Conservation (phyloP, 2,797 vertebrate species). For the Coregonus suidteri region DNA sequence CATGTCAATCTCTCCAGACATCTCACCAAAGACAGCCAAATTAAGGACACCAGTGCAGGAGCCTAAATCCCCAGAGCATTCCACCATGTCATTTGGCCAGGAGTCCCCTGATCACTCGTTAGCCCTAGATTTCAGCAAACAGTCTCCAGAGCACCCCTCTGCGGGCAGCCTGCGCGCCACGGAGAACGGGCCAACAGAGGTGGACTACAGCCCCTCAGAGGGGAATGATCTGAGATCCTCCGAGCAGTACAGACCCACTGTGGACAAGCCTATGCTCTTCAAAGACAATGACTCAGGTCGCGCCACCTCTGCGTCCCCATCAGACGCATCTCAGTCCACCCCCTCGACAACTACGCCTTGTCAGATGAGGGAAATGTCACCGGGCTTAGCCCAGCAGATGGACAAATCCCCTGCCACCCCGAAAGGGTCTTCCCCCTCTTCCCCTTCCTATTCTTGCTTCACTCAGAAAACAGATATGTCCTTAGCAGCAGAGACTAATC, state of each 20-base stretch:
- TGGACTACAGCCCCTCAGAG: conserved; percentile 90
- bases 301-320: conserved; percentile 86
- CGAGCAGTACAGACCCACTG: conserved; percentile 63
- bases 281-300: conserved; percentile 83
- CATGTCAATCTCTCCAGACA: conserved; percentile 97
- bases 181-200: conserved; percentile 94
- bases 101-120: conserved; percentile 94
- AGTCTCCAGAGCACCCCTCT: conserved; percentile 88
- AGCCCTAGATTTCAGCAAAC: conserved; percentile 91
- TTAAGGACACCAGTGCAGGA: conserved; percentile 79
- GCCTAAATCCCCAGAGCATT: conserved; percentile 87
- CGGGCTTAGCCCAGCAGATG: conserved; percentile 47
- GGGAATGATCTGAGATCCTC: conserved; percentile 72
- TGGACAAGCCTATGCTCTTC: conserved; percentile 80
- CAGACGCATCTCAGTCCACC: conserved; percentile 90
- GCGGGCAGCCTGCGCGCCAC: conserved; percentile 77
- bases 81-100: conserved; percentile 87
- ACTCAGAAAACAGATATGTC: conserved; percentile 53
- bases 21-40: conserved; percentile 89
- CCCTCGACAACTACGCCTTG: conserved; percentile 91
- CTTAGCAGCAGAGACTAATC: conserved; percentile 60
- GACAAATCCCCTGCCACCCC: conserved; percentile 68
- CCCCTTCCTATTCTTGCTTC: conserved; percentile 68
- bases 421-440: conserved; percentile 73
- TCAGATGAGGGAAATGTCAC: conserved; percentile 77